Percentiles rank a stretch among this genome's conserved stretches.
phyloP scores from a whole-genome alignment of 2,113 vertebrate species.

The Melanotaenia duboulayi region DNA sequence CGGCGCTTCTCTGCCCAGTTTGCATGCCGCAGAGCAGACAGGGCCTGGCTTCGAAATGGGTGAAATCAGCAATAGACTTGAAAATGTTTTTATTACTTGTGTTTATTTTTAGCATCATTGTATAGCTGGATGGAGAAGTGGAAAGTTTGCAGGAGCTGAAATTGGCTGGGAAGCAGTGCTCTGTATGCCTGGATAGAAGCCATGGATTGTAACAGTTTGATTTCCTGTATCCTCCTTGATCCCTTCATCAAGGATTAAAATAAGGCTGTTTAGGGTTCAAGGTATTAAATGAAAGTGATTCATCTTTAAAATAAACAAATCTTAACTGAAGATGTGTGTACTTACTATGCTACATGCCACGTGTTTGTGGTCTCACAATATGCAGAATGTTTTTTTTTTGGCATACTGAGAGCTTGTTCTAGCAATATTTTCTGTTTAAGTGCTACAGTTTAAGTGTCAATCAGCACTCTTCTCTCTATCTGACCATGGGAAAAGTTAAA shows the following conservation, averaged over 20 bases:
- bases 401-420: slow-evolving; percentile 26
- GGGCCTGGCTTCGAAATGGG: slow-evolving; percentile 32
- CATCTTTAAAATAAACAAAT: slow-evolving; percentile 15
- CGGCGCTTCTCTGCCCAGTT: slow-evolving; percentile 51
- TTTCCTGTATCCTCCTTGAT: slow-evolving; percentile 17
- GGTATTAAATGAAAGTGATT: slow-evolving; percentile 4
- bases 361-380: not conserved
- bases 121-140: slow-evolving; percentile 68
- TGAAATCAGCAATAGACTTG: slow-evolving; percentile 66
- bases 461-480: slow-evolving; percentile 52
- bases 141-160: slow-evolving; percentile 59
- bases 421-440: slow-evolving; percentile 50
- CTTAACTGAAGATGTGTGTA: slow-evolving; percentile 10
- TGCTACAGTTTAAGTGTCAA: slow-evolving; percentile 21
- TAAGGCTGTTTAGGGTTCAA: not conserved
- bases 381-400: slow-evolving; percentile 19
- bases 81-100: slow-evolving; percentile 69
- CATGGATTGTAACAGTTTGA: slow-evolving; percentile 42
- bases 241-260: slow-evolving; percentile 26
- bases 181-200: slow-evolving; percentile 44
- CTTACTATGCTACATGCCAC: not conserved
- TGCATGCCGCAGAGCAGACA: slow-evolving; percentile 61
- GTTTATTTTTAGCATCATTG: slow-evolving; percentile 68
- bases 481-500: slow-evolving; percentile 73
- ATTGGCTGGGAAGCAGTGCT: slow-evolving; percentile 30